These are phyloP conservation scores for Phrynocephalus guinanensis DNA, from an alignment of 2,797 vertebrate species.

Conservation along the genomic window DNA sequence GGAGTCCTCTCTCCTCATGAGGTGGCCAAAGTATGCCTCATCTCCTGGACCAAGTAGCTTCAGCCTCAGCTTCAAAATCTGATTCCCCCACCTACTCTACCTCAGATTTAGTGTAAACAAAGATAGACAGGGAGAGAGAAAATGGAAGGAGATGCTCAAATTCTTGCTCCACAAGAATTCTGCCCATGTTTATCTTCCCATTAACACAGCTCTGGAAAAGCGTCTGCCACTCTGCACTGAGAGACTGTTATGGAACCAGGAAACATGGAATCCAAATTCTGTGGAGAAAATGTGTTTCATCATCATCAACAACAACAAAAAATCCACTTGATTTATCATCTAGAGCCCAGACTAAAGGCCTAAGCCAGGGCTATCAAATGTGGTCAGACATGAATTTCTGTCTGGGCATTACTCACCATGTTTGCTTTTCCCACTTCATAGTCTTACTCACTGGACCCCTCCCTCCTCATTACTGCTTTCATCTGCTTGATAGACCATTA, in stretches of 20 bases:
- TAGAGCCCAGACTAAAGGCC: conserved; percentile 63
- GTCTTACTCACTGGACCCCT: conserved; percentile 72
- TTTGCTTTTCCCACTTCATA: conserved; percentile 66
- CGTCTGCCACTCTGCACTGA: conserved; percentile 49
- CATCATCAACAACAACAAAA: conserved; percentile 68
- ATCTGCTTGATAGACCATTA: conserved; percentile 71
- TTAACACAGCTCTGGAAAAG: conserved; percentile 58
- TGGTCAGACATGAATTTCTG: conserved; percentile 73
- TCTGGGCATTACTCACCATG: conserved; percentile 69
- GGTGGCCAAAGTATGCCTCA: no score
- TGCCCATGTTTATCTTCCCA: conserved; percentile 40
- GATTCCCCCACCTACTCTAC: no score
- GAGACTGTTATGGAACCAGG: conserved; percentile 64
- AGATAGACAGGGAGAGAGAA: not conserved
- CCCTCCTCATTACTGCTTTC: conserved; percentile 70
- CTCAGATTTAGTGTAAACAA: not conserved
- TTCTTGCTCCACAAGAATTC: conserved; percentile 35
- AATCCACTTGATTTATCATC: conserved; percentile 70
- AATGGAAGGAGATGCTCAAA: conserved; percentile 9
- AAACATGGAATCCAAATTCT: conserved; percentile 72
- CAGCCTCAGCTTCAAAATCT: no score
- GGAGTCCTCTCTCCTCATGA: no score
- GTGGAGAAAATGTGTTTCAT: conserved; percentile 70
- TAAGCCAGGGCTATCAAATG: conserved; percentile 70
- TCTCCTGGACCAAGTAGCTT: no score